Evolutionary conservation across 35 echinoderm and acorn worm genomes (phyloP).

Genomic region (Chiridota heheva): DNA sequence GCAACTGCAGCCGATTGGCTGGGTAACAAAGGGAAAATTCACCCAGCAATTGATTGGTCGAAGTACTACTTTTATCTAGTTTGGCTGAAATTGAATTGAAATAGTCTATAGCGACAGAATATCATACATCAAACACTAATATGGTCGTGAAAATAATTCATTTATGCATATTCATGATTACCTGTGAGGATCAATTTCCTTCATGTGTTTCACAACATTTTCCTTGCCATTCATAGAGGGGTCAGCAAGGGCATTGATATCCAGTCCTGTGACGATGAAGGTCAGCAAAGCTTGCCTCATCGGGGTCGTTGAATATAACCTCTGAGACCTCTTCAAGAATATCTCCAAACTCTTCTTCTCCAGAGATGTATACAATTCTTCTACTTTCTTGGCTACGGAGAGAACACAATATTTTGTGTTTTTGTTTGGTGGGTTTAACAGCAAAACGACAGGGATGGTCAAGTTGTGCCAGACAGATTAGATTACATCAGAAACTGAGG

Average conservation of each 20-base stretch:
- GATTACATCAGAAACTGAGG: background rate
- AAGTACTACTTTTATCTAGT: too few relatives aligned
- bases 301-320: conserved; percentile 66
- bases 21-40: too few relatives aligned
- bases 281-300: conserved; percentile 68
- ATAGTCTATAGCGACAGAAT: too few relatives aligned
- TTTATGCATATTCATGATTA: too few relatives aligned
- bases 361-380: conserved; percentile 86
- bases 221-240: conserved; percentile 86
- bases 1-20: too few relatives aligned
- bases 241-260: conserved; percentile 80
- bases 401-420: conserved; percentile 6
- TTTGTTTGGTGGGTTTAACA: background rate
- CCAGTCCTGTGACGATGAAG: conserved; percentile 59
- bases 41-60: too few relatives aligned
- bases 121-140: too few relatives aligned
- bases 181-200: conserved; percentile 86
- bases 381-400: conserved; percentile 69
- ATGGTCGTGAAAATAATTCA: too few relatives aligned
- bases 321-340: conserved; percentile 84
- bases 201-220: conserved; percentile 86
- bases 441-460: background rate
- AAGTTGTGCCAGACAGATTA: background rate
- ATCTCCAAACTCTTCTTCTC: conserved; percentile 92
- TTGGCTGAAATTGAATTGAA: too few relatives aligned